Conservation (phyloP, 2,888 invertebrate genomes). For the Brachypterus glaber region DNA sequence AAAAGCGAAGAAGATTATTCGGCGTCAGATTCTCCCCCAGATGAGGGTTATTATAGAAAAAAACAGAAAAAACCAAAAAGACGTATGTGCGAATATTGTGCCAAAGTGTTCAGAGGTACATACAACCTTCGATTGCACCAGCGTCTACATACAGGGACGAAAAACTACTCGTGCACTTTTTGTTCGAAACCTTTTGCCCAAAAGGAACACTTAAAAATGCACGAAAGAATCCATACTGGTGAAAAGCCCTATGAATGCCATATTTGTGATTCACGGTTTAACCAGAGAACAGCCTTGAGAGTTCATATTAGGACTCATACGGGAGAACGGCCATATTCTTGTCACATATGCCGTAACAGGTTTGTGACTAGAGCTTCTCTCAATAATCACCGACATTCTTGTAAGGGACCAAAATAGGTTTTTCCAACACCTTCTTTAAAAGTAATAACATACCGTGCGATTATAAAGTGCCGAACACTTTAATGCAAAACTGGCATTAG, state of each 20-base stretch:
- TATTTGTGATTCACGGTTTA: slow-evolving; percentile 25
- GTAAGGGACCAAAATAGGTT: too few species aligned
- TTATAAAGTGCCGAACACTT: too few species aligned
- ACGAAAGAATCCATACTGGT: slow-evolving; percentile 26
- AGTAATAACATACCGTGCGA: too few species aligned
- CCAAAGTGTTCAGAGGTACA: slow-evolving; percentile 43
- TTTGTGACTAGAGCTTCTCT: slow-evolving; percentile 20
- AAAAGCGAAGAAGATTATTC: too few species aligned
- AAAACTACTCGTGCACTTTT: slow-evolving; percentile 36
- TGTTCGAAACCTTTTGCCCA: slow-evolving; percentile 41
- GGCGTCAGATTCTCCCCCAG: too few species aligned
- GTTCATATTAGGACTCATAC: slow-evolving; percentile 33
- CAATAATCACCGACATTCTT: slow-evolving; percentile 18
- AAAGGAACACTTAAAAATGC: slow-evolving; percentile 27
- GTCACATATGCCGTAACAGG: slow-evolving; percentile 17
- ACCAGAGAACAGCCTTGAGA: slow-evolving; percentile 25
- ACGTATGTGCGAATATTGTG: slow-evolving; percentile 52
- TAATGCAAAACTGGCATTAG: too few species aligned
- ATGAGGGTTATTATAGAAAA: too few species aligned
- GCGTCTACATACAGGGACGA: slow-evolving; percentile 45
- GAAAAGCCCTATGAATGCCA: slow-evolving; percentile 26
- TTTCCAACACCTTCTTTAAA: too few species aligned
- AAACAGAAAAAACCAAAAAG: too few species aligned
- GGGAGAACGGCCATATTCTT: slow-evolving; percentile 31
- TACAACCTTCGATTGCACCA: slow-evolving; percentile 47